Percentiles rank a stretch among this genome's conserved stretches.
These are phyloP conservation scores for Pan troglodytes DNA, from an alignment of 2,113 vertebrate species.

Conservation along the genomic window NHGRI_mPanTro3-v2.1_pri NC_072404.2:6575001-6575500, in stretches of 20 bases:
- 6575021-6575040: neutral
- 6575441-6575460: too few relatives aligned
- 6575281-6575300: neutral
- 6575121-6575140: neutral
- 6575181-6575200: too few relatives aligned
- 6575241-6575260: neutral
- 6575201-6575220: neutral
- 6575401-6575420: neutral
- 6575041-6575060: neutral
- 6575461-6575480: neutral
- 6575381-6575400: neutral
- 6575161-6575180: too few relatives aligned
- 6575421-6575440: too few relatives aligned
- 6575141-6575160: neutral
- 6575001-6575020: neutral
- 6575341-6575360: too few relatives aligned
- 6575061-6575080: neutral
- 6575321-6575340: too few relatives aligned
- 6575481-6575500: neutral
- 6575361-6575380: too few relatives aligned
- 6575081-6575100: neutral
- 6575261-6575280: neutral
- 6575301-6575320: neutral
- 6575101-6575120: neutral
- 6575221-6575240: neutral